phyloP scores from a whole-genome alignment of 1,140 invertebrate species.

The Drosophila bocki region DNA sequence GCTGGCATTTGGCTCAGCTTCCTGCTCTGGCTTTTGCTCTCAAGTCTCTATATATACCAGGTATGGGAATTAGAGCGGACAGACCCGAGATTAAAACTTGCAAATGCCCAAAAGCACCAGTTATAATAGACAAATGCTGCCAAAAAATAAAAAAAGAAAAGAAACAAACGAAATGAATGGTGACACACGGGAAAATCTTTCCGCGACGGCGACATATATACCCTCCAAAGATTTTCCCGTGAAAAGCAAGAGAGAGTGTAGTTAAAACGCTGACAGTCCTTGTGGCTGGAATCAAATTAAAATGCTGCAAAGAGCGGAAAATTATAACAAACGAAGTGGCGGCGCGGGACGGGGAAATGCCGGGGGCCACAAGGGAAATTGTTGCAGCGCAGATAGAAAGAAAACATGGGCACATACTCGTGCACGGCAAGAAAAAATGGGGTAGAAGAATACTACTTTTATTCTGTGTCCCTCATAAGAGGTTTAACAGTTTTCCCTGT shows the following conservation, averaged over 20 bases:
- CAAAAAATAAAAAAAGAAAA: background rate
- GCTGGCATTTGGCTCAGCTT: conserved; percentile 12
- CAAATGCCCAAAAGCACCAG: conserved; percentile 36
- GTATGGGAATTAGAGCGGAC: background rate
- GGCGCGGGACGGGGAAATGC: conserved; percentile 39
- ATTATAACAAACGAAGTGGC: conserved; percentile 70
- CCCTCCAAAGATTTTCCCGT: background rate
- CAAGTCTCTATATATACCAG: background rate
- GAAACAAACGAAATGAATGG: conserved; percentile 6
- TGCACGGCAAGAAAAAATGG: background rate
- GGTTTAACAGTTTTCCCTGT: background rate
- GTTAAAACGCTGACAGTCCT: conserved; percentile 12
- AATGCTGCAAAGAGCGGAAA: conserved; percentile 79
- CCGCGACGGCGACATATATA: background rate
- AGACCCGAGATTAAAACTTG: conserved; percentile 29
- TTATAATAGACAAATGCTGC: conserved; percentile 20
- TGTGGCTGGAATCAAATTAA: conserved; percentile 72
- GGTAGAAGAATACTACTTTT: background rate
- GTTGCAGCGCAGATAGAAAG: conserved; percentile 74
- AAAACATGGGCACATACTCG: conserved; percentile 61
- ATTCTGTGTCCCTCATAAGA: fast-evolving
- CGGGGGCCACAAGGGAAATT: conserved; percentile 75
- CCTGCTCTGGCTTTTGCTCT: background rate
- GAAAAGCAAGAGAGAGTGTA: background rate
- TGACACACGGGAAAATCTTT: conserved; percentile 25